These are phyloP conservation scores for Tachypleus tridentatus DNA, from an alignment of 1,140 invertebrate genomes.

Conservation along the genomic window DNA sequence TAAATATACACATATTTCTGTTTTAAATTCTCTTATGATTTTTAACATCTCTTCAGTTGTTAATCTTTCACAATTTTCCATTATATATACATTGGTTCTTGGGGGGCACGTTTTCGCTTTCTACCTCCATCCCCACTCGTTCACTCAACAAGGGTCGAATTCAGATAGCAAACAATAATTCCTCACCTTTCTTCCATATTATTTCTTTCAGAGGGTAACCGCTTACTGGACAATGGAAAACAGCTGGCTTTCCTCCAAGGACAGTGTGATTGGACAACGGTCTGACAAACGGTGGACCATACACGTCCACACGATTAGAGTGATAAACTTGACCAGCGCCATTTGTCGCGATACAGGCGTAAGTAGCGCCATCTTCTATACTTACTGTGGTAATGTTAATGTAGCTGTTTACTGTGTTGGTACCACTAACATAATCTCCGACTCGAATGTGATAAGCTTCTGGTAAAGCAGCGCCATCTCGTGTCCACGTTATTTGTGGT, in stretches of 20 bases:
- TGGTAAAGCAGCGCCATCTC: constrained; percentile 48
- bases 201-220: constrained; percentile 20
- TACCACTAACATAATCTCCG: constrained; percentile 16
- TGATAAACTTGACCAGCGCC: constrained; percentile 34
- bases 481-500: constrained; percentile 84
- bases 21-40: too few relatives aligned
- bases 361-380: constrained; percentile 42
- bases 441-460: constrained; percentile 13
- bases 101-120: too few relatives aligned
- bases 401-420: constrained; percentile 65
- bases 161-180: not conserved
- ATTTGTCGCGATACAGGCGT: constrained; percentile 33
- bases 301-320: constrained; percentile 29
- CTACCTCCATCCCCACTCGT: too few relatives aligned
- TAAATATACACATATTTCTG: too few relatives aligned
- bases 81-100: too few relatives aligned
- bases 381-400: constrained; percentile 77
- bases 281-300: constrained; percentile 16
- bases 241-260: constrained; percentile 17
- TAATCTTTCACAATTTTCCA: too few relatives aligned
- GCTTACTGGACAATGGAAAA: constrained; percentile 18
- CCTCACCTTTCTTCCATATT: constrained; percentile 20
- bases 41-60: too few relatives aligned
- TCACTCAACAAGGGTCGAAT: too few relatives aligned
- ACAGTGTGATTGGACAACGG: constrained; percentile 35